Percentiles rank a stretch among this genome's conserved stretches.
phyloP scores from a whole-genome alignment of 2,888 invertebrate species.

The Drosophila tanythrix region DNA sequence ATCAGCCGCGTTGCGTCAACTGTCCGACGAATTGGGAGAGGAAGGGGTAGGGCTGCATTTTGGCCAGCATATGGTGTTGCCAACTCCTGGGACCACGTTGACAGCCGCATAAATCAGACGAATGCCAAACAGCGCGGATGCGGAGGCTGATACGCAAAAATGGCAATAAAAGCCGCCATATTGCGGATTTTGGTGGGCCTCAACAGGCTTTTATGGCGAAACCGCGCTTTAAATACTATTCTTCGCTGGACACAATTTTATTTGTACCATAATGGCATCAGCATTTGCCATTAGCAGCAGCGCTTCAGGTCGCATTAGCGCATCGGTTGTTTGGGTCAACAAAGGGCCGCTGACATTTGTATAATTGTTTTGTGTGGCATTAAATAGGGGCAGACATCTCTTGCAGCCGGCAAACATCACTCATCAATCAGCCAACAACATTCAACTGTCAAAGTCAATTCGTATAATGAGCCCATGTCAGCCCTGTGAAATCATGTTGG shows the following conservation, averaged over 20 bases:
- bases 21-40: background rate
- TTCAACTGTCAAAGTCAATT: slow-evolving; percentile 42
- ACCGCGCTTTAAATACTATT: slow-evolving; percentile 63
- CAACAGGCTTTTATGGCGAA: slow-evolving; percentile 57
- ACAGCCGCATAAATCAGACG: slow-evolving; percentile 74
- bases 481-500: slow-evolving; percentile 14
- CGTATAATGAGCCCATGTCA: slow-evolving; percentile 36
- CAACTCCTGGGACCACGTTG: slow-evolving; percentile 36
- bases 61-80: slow-evolving; percentile 44
- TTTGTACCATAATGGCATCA: slow-evolving; percentile 39
- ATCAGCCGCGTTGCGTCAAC: slow-evolving; percentile 58
- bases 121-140: slow-evolving; percentile 44
- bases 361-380: slow-evolving; percentile 43
- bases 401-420: slow-evolving; percentile 9
- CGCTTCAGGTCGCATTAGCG: slow-evolving; percentile 19
- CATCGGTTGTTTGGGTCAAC: slow-evolving; percentile 13
- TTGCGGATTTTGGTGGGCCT: slow-evolving; percentile 37
- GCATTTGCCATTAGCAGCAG: slow-evolving; percentile 28
- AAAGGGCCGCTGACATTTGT: slow-evolving; percentile 34
- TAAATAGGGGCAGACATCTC: slow-evolving; percentile 15
- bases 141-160: slow-evolving; percentile 23
- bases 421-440: slow-evolving; percentile 26
- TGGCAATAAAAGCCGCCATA: slow-evolving; percentile 34
- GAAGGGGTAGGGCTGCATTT: background rate
- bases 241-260: slow-evolving; percentile 44